Base-by-base conservation (phyloP, 2,797 vertebrate species). In the Falco biarmicus region DNA sequence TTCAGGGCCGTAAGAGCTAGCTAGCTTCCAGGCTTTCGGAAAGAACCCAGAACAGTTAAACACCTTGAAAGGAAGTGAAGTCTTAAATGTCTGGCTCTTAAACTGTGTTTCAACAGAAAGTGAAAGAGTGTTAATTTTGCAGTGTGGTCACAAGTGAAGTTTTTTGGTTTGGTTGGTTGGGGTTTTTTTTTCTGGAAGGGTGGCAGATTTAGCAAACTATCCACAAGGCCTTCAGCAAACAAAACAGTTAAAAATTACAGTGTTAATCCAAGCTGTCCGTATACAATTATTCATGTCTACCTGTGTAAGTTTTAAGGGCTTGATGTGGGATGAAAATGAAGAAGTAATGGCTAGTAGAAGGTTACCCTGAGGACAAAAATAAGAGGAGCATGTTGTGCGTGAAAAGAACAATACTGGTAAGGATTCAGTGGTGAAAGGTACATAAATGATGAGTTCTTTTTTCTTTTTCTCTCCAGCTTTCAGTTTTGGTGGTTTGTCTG, bases 371-470 rank as follows among this genome's bases (percentile, higher is more conserved):
- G 43, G 41, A 31, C 28, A 37, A 32, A 19, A 69, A 3, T 37
- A 78, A 37, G 24, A 47, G 25, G 19, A 93, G 5, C 13, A 3
- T 77, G 51, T 6, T 59, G 2, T 53, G 6, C 3, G 8, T 83
- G n/a, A 50, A 83, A 22, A 9, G 13, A 69, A 57, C 2, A 32
- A 10, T 15, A 63, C 12, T 56, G 15, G 8, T 89, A 21, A 57
- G 28, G 16, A 66, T 69, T 89, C 19, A 8, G 26, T 73, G 21
- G 8, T 79, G 37, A 59, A 68, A 77, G 37, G n/a, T 34, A 45
- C 0, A 0, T 43, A 6, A 68, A 24, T 8, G 18, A 39, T 20
- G 20, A 53, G 13, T 66, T 84, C 0, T 4, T 22, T 39, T 41
- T 39, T 17, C 15, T 37, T 63, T 53, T 13, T 6, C 31, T 41